phyloP scores from a whole-genome alignment of 64 coral and sea anemone species.

The Cladopsammia gracilis region DNA sequence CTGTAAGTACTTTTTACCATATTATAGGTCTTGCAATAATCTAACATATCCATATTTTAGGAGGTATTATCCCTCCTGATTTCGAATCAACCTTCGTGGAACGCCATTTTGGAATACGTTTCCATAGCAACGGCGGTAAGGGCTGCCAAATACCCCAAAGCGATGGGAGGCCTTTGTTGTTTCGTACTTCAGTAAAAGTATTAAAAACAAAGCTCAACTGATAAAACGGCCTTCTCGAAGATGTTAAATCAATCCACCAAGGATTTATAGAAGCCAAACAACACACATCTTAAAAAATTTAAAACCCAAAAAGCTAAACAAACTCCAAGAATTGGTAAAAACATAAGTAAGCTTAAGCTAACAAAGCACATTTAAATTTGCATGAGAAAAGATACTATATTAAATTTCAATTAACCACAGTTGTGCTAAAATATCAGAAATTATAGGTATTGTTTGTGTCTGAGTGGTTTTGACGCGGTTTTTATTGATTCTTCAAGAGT shows the following conservation, averaged over 20 bases:
- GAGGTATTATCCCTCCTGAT: conserved; percentile 34
- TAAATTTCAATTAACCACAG: not conserved
- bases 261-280: not conserved
- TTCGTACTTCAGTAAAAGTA: too few relatives aligned
- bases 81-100: conserved; percentile 27
- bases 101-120: conserved; percentile 97
- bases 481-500: too few relatives aligned
- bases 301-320: not conserved
- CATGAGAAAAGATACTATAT: not conserved
- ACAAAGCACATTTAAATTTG: not conserved
- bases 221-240: too few relatives aligned
- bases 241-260: not conserved
- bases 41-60: conserved; percentile 81
- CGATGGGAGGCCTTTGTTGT: not conserved
- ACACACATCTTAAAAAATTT: not conserved
- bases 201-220: too few relatives aligned
- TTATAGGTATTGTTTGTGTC: not conserved
- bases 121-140: conserved; percentile 49
- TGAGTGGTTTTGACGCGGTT: not conserved
- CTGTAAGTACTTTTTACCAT: conserved; percentile 80
- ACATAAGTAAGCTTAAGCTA: not conserved
- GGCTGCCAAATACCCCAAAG: not conserved
- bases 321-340: not conserved
- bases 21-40: conserved; percentile 92
- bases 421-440: not conserved